phyloP scores from a whole-genome alignment of 1,140 invertebrate genomes.

The Drosophila watanabei region DNA sequence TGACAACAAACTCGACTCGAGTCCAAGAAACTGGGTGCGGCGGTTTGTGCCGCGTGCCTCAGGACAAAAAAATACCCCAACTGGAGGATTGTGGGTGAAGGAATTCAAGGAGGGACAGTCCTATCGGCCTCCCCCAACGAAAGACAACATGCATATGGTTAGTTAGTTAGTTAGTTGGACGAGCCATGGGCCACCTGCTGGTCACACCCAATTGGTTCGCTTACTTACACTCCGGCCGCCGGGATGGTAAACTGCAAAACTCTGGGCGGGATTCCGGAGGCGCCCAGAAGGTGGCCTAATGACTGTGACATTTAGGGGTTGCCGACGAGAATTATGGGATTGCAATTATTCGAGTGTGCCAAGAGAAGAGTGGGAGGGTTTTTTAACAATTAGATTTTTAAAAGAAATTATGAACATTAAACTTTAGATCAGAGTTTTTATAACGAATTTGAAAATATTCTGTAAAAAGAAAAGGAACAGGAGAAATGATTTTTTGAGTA shows the following conservation, averaged over 20 bases:
- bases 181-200: constrained; percentile 56
- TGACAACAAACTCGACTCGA: constrained; percentile 70
- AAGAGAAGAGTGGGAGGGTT: neutral
- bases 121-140: constrained; percentile 42
- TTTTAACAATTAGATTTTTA: neutral
- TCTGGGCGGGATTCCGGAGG: constrained; percentile 32
- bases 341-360: constrained; percentile 52
- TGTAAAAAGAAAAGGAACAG: neutral
- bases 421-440: too few relatives aligned
- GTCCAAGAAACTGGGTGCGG: constrained; percentile 65
- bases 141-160: constrained; percentile 77
- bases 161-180: constrained; percentile 64
- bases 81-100: neutral
- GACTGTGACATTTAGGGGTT: constrained; percentile 60
- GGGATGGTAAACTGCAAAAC: constrained; percentile 18
- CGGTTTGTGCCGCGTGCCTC: constrained; percentile 47
- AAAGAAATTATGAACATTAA: neutral
- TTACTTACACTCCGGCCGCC: constrained; percentile 18
- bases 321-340: constrained; percentile 58
- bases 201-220: constrained; percentile 65
- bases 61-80: constrained; percentile 49
- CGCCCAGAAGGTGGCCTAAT: constrained; percentile 52
- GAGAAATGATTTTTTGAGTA: neutral
- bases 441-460: neutral
- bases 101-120: neutral